phyloP scores from a whole-genome alignment of 1,140 invertebrate species.

The Drosophila chauvacae region DNA sequence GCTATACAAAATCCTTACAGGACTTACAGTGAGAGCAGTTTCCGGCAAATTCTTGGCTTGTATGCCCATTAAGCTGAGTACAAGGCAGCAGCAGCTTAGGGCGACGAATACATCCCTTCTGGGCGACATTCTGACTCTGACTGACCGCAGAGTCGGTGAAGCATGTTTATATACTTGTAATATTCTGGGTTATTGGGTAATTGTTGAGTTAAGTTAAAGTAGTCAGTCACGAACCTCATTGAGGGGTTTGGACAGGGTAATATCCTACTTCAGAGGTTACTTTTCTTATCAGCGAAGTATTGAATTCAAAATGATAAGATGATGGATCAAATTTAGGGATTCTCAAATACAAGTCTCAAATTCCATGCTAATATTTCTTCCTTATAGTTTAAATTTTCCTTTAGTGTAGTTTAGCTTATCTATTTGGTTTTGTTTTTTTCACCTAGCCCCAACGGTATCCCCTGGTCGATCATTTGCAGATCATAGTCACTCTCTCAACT shows the following conservation, averaged over 20 bases:
- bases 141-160: slow-evolving; percentile 16
- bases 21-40: slow-evolving; percentile 21
- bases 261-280: background rate
- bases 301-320: background rate
- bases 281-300: too few relatives aligned
- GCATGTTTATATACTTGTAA: slow-evolving; percentile 52
- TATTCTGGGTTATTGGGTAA: slow-evolving; percentile 5
- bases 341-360: too few relatives aligned
- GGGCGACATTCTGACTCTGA: slow-evolving; percentile 50
- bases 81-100: slow-evolving; percentile 32
- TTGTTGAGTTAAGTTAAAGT: background rate
- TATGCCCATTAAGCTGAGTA: background rate
- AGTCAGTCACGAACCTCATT: background rate
- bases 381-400: background rate
- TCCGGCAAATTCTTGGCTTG: slow-evolving; percentile 22
- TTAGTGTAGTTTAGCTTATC: background rate
- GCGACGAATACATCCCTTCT: slow-evolving; percentile 26
- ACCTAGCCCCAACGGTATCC: background rate
- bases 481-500: background rate
- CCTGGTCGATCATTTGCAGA: background rate
- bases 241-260: background rate
- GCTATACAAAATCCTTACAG: too few relatives aligned
- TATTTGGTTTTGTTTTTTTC: background rate
- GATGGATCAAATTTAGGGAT: background rate
- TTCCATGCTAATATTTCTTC: background rate